A percentile compares a stretch with the other conserved stretches of the same genome.
These are phyloP conservation scores for Macrosoma leucophasiata DNA, from an alignment of 2,888 invertebrate genomes.

Conservation along the genomic window DNA sequence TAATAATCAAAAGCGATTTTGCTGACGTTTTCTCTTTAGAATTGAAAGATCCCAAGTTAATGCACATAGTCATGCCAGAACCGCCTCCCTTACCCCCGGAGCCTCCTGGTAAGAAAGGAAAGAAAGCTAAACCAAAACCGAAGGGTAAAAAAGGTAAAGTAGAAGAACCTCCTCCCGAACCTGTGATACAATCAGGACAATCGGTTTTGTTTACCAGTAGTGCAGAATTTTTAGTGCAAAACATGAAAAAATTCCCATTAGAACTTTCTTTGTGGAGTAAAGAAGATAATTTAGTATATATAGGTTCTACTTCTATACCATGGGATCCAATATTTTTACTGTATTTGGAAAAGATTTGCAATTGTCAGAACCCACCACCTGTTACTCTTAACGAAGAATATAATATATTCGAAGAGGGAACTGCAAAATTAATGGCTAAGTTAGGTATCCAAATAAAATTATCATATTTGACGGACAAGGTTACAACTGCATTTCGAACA, in stretches of 20 bases:
- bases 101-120: constrained; percentile 47
- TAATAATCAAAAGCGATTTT: constrained; percentile 59
- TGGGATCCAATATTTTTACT: constrained; percentile 54
- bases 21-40: constrained; percentile 63
- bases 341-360: constrained; percentile 44
- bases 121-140: constrained; percentile 42
- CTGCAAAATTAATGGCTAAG: constrained; percentile 56
- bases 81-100: constrained; percentile 59
- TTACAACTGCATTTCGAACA: constrained; percentile 57
- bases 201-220: constrained; percentile 60
- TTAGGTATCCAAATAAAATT: constrained; percentile 58
- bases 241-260: constrained; percentile 51
- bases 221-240: constrained; percentile 54
- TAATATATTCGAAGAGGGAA: constrained; percentile 64
- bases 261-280: constrained; percentile 62
- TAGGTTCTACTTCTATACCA: constrained; percentile 48
- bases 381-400: constrained; percentile 54
- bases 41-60: constrained; percentile 61
- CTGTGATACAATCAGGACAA: constrained; percentile 60
- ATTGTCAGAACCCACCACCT: constrained; percentile 38
- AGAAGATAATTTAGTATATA: constrained; percentile 50
- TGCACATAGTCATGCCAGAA: constrained; percentile 63
- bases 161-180: constrained; percentile 50
- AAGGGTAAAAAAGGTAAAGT: constrained; percentile 48
- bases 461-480: constrained; percentile 48